phyloP scores from a whole-genome alignment of 2,797 vertebrate genomes.

The Hozukius guyotensis region DNA sequence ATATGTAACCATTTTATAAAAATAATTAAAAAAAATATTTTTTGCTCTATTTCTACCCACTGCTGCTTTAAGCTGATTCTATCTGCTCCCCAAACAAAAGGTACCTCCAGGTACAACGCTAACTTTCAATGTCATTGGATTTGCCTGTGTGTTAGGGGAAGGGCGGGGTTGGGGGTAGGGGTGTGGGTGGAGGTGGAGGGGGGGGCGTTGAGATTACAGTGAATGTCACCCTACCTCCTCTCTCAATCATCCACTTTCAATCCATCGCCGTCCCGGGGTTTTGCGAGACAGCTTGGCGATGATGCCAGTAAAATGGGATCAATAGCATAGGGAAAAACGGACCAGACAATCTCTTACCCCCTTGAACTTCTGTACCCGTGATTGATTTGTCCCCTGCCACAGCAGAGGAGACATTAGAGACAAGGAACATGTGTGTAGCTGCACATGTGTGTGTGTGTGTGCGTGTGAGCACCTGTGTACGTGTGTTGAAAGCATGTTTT shows the following conservation, averaged over 20 bases:
- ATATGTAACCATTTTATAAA: too few relatives aligned
- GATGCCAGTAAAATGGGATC: conserved; percentile 84
- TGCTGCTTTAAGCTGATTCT: conserved; percentile 13
- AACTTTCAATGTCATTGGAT: conserved; percentile 73
- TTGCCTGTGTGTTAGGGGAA: conserved; percentile 43
- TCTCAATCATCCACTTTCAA: conserved; percentile 84
- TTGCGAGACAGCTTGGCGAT: conserved; percentile 79
- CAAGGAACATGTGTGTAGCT: conserved; percentile 74
- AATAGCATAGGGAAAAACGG: conserved; percentile 81
- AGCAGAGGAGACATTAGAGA: conserved; percentile 78
- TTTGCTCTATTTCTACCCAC: too few relatives aligned
- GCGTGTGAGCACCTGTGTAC: conserved; percentile 48
- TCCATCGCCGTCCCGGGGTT: conserved; percentile 74
- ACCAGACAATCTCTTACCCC: conserved; percentile 84
- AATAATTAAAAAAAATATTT: too few relatives aligned
- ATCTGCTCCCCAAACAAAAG: conserved; percentile 35
- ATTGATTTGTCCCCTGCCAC: conserved; percentile 84
- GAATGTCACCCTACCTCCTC: conserved; percentile 82
- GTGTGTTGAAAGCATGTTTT: conserved; percentile 73
- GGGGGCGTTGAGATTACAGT: conserved; percentile 73
- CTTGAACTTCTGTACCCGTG: conserved; percentile 82
- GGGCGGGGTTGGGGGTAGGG: conserved; percentile 26
- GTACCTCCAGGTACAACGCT: not conserved
- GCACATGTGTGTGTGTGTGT: conserved; percentile 22
- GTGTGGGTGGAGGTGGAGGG: conserved; percentile 13